Base-by-base conservation (phyloP, 2,113 vertebrate genomes). In the Dipodomys stephensi region DNA sequence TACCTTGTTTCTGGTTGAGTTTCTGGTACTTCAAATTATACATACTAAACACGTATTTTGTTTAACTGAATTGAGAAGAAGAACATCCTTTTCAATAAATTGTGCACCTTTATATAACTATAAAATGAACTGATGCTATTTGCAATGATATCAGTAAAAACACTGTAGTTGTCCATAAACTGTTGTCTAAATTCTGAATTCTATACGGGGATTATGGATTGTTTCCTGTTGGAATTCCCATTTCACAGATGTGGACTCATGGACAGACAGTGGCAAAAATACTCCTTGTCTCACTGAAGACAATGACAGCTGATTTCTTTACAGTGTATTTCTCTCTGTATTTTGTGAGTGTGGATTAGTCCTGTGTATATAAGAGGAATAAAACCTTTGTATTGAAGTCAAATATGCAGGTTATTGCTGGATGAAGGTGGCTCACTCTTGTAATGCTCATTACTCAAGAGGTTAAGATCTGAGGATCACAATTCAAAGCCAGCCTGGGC, bases 341-440 rank as follows among this genome's bases (percentile, higher is more conserved):
- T 81, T 72, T 81, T 49, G n/a, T 71, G 32, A 89, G n/a, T 8
- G 3, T 65, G 68, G 13, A 25, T 46, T 23, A 6, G 23, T 44
- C 46, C 87, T 87, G 28, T n/a, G 76, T 74, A 57, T 30, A 15
- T 27, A 83, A 35, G 39, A 68, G 49, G 69, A 83, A 65, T 73
- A 44, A 80, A 67, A 86, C 25, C 76, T 94, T 94, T n/a, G 13
- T 68, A 49, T 12, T 25, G 49, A 89, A 91, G 28, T 81, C 80
- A 57, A 64, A 69, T 44, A 4, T 84, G 53, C 4, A 57, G 53
- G 13, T 18, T 16, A 57, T 18, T 13, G 16, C 53, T 57, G 53
- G 4, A 57, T 57, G 53, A 11, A 57, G 15, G 53, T 57, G 12
- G 12, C 16, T 57, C 53, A 57, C 53, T 57, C 53, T 57, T 57